Base-by-base conservation (phyloP, 1,140 invertebrate genomes). In the Hyphantria cunea region DNA sequence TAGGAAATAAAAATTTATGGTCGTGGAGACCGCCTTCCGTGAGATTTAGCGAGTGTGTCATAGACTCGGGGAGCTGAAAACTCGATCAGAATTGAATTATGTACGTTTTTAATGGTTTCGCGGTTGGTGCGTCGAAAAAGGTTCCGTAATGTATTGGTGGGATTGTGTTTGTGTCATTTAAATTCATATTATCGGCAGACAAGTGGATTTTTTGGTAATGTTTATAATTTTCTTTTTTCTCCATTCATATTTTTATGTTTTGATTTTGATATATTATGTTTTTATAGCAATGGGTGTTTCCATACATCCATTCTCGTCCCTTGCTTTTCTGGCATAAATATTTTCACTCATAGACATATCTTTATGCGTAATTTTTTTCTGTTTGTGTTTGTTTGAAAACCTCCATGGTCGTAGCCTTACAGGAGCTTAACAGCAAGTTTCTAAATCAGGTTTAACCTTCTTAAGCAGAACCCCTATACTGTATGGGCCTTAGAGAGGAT, bases 41-140 rank as follows among this genome's bases (percentile, higher is more conserved):
- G 79, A 84, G 84, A 86, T 86, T 86, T 83, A 83, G 82, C 82
- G 82, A 75, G 77, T 71, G 74, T 80, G 80, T 82, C 82, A 84
- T 82, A 84, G 81, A 84, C 75, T 76, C 70, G 68, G 67, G 63
- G 72, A 68, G 72, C 72, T 74, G 72, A 73, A 72, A 74, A 71
- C 80, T 74, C 81, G 78, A 77, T 81, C 78, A 73, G 66, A 70
- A 60, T 78, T 84, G 82, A 86, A 72, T 78, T 84, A 86, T 84
- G 80, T 69, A 67, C 73, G 74, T 70, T 64, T 79, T 77, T 82
- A 82, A 83, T 80, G 74, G 78, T 45, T 65, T 58, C 67, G 70
- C 73, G 74, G 72, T 74, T 66, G 44, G 55, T 72, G 47, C 59
- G 69, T 68, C 70, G 52, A 45, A 72, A 77, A 78, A 71, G 61